Conservation (phyloP, 2,113 vertebrate species). For the Rhodinocichla rosea region DNA sequence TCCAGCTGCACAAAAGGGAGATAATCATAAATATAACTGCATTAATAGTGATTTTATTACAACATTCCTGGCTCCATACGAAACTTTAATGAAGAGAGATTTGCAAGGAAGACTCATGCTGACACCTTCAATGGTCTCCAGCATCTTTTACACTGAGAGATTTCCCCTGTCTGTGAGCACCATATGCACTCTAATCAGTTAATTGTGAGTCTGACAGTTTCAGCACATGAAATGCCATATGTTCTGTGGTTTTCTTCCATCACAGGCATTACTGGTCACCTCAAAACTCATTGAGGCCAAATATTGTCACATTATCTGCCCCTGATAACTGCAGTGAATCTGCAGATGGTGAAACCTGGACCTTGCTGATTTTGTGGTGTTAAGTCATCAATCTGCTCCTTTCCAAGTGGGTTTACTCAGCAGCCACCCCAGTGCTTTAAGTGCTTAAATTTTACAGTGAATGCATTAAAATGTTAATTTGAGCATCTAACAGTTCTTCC, state of each 20-base stretch:
- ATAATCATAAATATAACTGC: slow-evolving; percentile 34
- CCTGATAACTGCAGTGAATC: neutral
- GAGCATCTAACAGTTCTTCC: neutral
- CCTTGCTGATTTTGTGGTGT: neutral
- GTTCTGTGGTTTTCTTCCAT: neutral
- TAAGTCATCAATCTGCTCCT: neutral
- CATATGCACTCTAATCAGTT: slow-evolving; percentile 45
- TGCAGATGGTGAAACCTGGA: neutral
- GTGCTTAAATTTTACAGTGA: neutral
- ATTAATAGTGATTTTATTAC: slow-evolving; percentile 59
- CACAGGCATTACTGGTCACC: neutral
- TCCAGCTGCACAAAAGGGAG: neutral
- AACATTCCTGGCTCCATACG: slow-evolving; percentile 20
- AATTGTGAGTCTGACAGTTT: slow-evolving; percentile 14
- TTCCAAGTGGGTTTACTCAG: neutral
- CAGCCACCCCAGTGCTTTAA: neutral
- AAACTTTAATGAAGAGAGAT: slow-evolving; percentile 63
- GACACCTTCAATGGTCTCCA: slow-evolving; percentile 35
- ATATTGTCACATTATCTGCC: neutral
- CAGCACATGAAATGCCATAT: slow-evolving; percentile 14
- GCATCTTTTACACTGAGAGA: slow-evolving; percentile 51
- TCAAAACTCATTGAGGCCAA: neutral
- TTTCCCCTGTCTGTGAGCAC: slow-evolving; percentile 36
- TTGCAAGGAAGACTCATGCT: slow-evolving; percentile 26
- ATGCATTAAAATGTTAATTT: slow-evolving; percentile 28